Evolutionary conservation across 2,888 invertebrate species (phyloP).

Genomic region (Andrena fulva): DNA sequence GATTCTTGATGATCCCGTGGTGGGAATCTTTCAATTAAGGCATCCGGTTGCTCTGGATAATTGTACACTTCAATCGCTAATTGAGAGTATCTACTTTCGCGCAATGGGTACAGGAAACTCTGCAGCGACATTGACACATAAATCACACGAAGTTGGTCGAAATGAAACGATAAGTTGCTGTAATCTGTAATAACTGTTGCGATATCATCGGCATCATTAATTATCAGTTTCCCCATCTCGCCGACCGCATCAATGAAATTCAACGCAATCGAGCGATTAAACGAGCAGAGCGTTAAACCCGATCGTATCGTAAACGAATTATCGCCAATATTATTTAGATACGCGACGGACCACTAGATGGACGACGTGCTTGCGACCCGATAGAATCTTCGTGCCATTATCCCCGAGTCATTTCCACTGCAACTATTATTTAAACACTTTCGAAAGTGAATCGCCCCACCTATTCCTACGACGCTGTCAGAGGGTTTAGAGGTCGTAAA

Average conservation of each 20-base stretch:
- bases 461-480: too few species aligned
- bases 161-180: conserved; percentile 43
- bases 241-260: conserved; percentile 57
- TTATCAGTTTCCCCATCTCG: conserved; percentile 52
- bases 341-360: conserved; percentile 41
- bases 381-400: conserved; percentile 32
- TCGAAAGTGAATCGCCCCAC: not conserved
- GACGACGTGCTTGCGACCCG: conserved; percentile 6
- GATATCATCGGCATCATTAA: conserved; percentile 57
- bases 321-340: conserved; percentile 56
- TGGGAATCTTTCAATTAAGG: not conserved
- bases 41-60: not conserved
- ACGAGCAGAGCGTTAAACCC: conserved; percentile 28
- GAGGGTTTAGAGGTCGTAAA: too few species aligned
- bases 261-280: conserved; percentile 47
- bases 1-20: too few species aligned
- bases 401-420: not conserved
- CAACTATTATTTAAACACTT: not conserved
- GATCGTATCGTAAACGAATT: conserved; percentile 55
- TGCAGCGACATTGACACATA: not conserved
- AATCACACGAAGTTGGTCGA: conserved; percentile 3
- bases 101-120: not conserved
- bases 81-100: too few species aligned
- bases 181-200: conserved; percentile 44
- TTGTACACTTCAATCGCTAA: too few species aligned